Evolutionary conservation across 2,113 vertebrate genomes (phyloP).

Genomic region (Protobothrops mucrosquamatus): DNA sequence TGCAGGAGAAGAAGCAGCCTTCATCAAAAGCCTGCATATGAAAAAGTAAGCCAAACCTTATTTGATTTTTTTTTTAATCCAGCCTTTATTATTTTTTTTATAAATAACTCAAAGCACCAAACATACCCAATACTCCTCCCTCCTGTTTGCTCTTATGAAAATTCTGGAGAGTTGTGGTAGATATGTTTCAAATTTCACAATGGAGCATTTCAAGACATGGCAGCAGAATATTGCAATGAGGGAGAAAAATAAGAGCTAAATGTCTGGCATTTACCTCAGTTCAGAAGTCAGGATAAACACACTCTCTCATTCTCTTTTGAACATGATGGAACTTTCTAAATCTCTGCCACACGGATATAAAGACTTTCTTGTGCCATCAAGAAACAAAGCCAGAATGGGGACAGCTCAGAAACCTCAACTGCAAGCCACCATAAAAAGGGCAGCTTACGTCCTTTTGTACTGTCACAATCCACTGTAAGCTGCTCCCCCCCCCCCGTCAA

Average conservation of each 20-base stretch:
- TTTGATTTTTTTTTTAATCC: neutral
- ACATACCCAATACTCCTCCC: neutral
- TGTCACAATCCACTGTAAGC: neutral
- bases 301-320: neutral
- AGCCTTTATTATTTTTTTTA: neutral
- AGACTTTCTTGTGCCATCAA: neutral
- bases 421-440: neutral
- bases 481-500: neutral
- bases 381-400: neutral
- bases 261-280: slow-evolving; percentile 18
- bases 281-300: neutral
- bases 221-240: slow-evolving; percentile 21
- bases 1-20: neutral
- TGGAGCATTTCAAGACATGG: neutral
- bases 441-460: neutral
- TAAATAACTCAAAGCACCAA: neutral
- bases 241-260: slow-evolving; percentile 32
- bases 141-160: neutral
- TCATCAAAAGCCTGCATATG: neutral
- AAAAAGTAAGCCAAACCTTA: neutral
- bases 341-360: neutral
- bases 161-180: neutral
- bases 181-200: neutral
- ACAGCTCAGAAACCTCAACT: neutral
- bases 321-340: neutral